phyloP scores from a whole-genome alignment of 2,888 invertebrate genomes.

The Ernsta delagoae region DNA sequence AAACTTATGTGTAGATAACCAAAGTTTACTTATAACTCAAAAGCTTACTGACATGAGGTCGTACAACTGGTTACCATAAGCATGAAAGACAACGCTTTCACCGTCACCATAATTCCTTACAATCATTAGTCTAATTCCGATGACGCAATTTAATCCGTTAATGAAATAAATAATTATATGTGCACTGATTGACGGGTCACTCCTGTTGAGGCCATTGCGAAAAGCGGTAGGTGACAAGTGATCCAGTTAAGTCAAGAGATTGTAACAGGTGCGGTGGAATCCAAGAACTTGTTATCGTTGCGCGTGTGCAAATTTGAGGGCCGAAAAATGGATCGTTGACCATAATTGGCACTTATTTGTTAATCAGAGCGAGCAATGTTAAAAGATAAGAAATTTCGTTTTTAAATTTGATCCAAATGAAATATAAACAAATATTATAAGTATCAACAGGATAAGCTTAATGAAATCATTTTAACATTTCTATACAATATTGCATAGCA shows the following conservation, averaged over 20 bases:
- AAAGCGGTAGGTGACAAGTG: conserved; percentile 49
- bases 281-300: conserved; percentile 51
- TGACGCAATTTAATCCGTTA: conserved; percentile 47
- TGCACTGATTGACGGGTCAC: conserved; percentile 62
- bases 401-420: too few species aligned
- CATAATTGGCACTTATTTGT: conserved; percentile 4
- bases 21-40: too few species aligned
- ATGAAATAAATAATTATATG: conserved; percentile 50
- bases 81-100: conserved; percentile 13
- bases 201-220: conserved; percentile 38
- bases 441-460: too few species aligned
- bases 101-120: conserved; percentile 9
- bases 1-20: too few species aligned
- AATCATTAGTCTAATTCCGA: conserved; percentile 30
- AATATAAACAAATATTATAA: too few species aligned
- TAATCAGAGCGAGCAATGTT: not conserved
- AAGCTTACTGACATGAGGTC: not conserved
- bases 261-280: conserved; percentile 51
- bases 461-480: too few species aligned
- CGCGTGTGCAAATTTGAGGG: conserved; percentile 40
- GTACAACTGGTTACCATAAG: not conserved
- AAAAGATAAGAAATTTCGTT: not conserved
- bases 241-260: conserved; percentile 64
- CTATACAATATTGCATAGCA: too few species aligned
- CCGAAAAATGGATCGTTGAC: conserved; percentile 3